These are phyloP conservation scores for Habrosyne pyritoides DNA, from an alignment of 2,888 invertebrate genomes.

Conservation along the genomic window DNA sequence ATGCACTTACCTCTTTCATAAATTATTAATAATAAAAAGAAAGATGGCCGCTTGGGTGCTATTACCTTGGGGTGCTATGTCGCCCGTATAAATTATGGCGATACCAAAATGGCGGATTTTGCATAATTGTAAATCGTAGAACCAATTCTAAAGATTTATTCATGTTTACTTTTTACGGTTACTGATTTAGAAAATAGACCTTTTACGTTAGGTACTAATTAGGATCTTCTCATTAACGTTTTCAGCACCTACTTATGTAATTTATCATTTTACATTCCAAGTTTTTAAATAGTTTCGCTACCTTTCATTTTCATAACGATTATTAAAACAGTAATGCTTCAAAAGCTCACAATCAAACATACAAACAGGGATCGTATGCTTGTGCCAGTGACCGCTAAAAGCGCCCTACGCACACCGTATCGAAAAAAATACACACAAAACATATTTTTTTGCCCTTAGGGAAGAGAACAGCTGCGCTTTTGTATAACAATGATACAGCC, in stretches of 20 bases:
- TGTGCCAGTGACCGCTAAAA: slow-evolving; percentile 79
- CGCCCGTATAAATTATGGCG: not conserved
- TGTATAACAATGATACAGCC: slow-evolving; percentile 81
- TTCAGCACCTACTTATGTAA: no score
- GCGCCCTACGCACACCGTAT: slow-evolving; percentile 58
- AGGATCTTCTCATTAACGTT: no score
- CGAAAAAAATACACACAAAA: slow-evolving; percentile 70
- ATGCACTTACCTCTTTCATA: slow-evolving; percentile 61
- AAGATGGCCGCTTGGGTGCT: slow-evolving; percentile 76
- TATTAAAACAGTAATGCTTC: not conserved
- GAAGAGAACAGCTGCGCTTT: slow-evolving; percentile 80
- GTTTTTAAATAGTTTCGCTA: no score
- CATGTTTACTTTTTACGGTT: no score
- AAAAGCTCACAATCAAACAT: slow-evolving; percentile 48
- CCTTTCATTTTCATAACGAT: no score
- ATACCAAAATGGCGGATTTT: not conserved
- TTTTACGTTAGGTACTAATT: no score
- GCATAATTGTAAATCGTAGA: not conserved
- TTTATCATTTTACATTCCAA: no score
- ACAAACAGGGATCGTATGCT: slow-evolving; percentile 56
- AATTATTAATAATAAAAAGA: slow-evolving; percentile 56
- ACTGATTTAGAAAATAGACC: no score
- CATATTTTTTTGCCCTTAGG: slow-evolving; percentile 78
- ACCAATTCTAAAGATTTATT: no score
- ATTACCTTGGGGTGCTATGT: slow-evolving; percentile 1